Conservation (phyloP, 92 coral and sea anemone species). For the Palythoa grandiflora region DNA sequence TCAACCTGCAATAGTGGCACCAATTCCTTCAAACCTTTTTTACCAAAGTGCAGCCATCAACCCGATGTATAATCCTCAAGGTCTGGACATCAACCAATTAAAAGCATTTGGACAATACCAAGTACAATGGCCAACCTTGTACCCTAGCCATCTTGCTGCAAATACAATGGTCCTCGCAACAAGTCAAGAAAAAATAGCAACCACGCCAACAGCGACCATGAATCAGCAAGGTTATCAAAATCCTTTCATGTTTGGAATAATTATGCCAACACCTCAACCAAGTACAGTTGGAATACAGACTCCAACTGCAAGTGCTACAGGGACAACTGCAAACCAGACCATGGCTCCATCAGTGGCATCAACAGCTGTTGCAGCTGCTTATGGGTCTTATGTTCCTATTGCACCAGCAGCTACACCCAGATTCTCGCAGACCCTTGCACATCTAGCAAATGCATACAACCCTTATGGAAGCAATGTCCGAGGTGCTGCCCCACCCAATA, state of each 20-base stretch:
- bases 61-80: constrained; percentile 76
- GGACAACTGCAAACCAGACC: constrained; percentile 70
- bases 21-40: constrained; percentile 70
- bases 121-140: constrained; percentile 74
- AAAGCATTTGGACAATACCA: constrained; percentile 81
- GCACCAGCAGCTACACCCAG: constrained; percentile 86
- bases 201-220: constrained; percentile 59
- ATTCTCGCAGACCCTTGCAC: constrained; percentile 93
- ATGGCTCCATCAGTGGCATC: constrained; percentile 58
- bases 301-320: constrained; percentile 57
- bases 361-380: constrained; percentile 98
- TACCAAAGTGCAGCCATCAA: constrained; percentile 72
- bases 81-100: constrained; percentile 74
- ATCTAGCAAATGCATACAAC: constrained; percentile 94
- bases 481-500: constrained; percentile 65
- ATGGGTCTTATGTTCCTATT: constrained; percentile 95
- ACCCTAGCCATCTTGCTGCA: constrained; percentile 64
- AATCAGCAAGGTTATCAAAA: constrained; percentile 66
- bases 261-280: constrained; percentile 83
- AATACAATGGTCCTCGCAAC: constrained; percentile 70
- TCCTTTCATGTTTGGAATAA: constrained; percentile 90
- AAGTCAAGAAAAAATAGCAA: constrained; percentile 69
- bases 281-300: constrained; percentile 2
- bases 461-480: constrained; percentile 74
- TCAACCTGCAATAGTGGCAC: constrained; percentile 51